A percentile compares a stretch with the other conserved stretches of the same genome.
Evolutionary conservation across 2,797 vertebrate species (phyloP).

Genomic region (Poecile montanus): DNA sequence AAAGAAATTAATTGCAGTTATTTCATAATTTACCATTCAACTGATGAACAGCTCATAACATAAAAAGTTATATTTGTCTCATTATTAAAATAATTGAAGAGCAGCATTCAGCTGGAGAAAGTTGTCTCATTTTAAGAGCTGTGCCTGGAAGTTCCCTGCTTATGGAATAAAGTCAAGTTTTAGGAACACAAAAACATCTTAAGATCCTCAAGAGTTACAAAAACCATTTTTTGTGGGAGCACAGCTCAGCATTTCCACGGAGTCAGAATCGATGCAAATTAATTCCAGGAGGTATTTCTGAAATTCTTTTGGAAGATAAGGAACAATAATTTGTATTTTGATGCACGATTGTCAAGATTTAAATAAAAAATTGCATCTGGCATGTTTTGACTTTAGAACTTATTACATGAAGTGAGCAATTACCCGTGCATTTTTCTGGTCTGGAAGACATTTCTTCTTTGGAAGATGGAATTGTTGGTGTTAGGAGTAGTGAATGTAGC

Average conservation of each 20-base stretch:
- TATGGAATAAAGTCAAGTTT: not conserved
- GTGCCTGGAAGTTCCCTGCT: not conserved
- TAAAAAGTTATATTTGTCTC: not conserved
- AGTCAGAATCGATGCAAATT: not conserved
- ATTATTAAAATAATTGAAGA: not conserved
- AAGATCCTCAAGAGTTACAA: not conserved
- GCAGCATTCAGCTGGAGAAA: not conserved
- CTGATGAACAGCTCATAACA: not conserved
- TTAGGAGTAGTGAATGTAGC: not conserved
- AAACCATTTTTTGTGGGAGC: not conserved
- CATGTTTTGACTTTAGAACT: not conserved
- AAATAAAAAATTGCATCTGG: not conserved
- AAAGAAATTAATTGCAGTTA: not conserved
- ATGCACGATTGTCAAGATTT: not conserved
- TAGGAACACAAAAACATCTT: not conserved
- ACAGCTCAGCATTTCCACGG: not conserved
- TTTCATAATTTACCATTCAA: not conserved
- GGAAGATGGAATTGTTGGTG: not conserved
- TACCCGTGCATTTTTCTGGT: not conserved
- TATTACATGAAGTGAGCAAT: not conserved
- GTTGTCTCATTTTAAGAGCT: not conserved
- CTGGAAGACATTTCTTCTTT: not conserved
- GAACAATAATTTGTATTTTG: not conserved
- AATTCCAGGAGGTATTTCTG: not conserved
- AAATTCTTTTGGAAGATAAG: not conserved